Evolutionary conservation across 2,113 vertebrate genomes (phyloP).

Genomic region (Bos javanicus): DNA sequence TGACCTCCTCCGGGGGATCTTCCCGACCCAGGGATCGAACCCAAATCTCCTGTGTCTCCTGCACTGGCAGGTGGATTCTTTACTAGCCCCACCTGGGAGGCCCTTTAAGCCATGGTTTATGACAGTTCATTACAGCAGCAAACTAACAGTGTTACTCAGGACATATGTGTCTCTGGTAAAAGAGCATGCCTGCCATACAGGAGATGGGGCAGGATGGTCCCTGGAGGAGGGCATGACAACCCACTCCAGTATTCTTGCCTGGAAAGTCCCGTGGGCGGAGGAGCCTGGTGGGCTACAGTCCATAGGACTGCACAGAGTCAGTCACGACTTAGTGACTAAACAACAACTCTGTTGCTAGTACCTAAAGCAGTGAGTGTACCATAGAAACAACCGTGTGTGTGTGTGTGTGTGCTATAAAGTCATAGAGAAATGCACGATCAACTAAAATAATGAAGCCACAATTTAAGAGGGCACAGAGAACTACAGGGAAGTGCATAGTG

Average conservation of each 20-base stretch:
- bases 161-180: not conserved
- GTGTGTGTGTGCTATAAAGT: not conserved
- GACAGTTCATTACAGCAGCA: not conserved
- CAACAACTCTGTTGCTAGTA: not conserved
- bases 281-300: not conserved
- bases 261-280: not conserved
- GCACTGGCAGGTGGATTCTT: accelerated
- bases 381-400: not conserved
- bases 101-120: not conserved
- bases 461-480: not conserved
- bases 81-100: not conserved
- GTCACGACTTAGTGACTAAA: not conserved
- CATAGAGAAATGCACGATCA: not conserved
- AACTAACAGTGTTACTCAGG: not conserved
- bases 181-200: not conserved
- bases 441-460: not conserved
- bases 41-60: not conserved
- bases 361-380: not conserved
- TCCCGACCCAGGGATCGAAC: not conserved
- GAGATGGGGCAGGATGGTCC: not conserved
- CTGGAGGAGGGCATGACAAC: not conserved
- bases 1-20: not conserved
- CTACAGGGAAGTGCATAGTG: not conserved
- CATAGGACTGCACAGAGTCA: not conserved
- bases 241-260: not conserved